Conservation (phyloP, 2,888 invertebrate species). For the Drosophila anceps region DNA sequence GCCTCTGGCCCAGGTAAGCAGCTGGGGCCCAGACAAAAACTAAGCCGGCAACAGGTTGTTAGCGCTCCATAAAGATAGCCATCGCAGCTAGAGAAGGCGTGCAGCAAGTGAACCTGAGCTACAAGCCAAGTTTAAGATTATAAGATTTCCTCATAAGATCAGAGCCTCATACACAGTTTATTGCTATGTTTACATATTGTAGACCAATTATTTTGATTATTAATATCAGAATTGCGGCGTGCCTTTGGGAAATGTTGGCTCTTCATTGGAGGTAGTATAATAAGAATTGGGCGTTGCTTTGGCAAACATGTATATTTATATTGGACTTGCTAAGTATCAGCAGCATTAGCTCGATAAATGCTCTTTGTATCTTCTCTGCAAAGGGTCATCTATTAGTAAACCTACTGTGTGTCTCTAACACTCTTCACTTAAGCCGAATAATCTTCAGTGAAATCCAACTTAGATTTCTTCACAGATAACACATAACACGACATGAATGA, state of each 20-base stretch:
- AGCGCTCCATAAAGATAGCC: slow-evolving; percentile 47
- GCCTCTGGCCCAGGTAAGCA: slow-evolving; percentile 33
- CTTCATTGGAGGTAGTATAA: background rate
- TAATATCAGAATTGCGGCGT: background rate
- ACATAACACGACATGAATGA: no score
- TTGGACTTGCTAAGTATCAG: background rate
- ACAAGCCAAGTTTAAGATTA: background rate
- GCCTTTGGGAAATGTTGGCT: background rate
- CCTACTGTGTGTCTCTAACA: no score
- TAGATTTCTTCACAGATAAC: background rate
- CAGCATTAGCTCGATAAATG: no score
- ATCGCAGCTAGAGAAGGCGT: slow-evolving; percentile 14
- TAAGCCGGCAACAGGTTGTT: slow-evolving; percentile 38
- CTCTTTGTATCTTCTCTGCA: no score
- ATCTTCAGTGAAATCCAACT: background rate
- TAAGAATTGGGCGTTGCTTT: background rate
- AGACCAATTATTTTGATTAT: background rate
- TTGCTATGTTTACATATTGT: slow-evolving; percentile 1
- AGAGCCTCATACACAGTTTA: background rate
- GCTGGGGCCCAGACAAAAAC: background rate
- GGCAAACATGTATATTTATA: background rate
- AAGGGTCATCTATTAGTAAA: no score
- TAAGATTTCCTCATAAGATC: background rate
- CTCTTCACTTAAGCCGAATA: no score
- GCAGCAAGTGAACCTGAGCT: background rate